phyloP scores from a whole-genome alignment of 2,113 vertebrate genomes.

The Chaetorhynchus papuensis region DNA sequence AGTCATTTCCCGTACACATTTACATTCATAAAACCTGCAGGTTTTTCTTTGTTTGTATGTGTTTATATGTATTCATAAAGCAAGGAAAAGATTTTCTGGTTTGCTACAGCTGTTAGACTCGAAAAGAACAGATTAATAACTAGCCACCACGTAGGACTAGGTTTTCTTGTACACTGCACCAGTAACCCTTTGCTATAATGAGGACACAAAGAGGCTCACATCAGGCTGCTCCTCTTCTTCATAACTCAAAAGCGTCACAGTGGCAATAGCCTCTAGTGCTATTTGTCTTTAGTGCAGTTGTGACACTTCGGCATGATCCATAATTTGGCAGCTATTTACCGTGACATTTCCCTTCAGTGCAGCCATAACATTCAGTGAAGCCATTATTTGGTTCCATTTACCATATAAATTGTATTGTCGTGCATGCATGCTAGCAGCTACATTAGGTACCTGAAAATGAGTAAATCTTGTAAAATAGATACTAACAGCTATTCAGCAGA shows the following conservation, averaged over 20 bases:
- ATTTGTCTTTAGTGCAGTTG: constrained; percentile 83
- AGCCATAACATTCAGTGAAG: constrained; percentile 84
- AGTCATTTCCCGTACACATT: constrained; percentile 66
- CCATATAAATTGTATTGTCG: constrained; percentile 88
- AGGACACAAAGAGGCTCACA: constrained; percentile 77
- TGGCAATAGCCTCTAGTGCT: constrained; percentile 77
- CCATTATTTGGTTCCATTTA: constrained; percentile 86
- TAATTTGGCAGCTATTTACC: constrained; percentile 87
- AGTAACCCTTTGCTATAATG: constrained; percentile 73
- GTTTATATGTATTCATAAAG: constrained; percentile 4
- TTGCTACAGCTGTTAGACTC: constrained; percentile 53
- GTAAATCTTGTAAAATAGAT: constrained; percentile 83
- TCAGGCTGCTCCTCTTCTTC: constrained; percentile 73
- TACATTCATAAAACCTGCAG: constrained; percentile 62
- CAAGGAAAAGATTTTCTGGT: constrained; percentile 26
- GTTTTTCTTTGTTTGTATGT: constrained; percentile 41
- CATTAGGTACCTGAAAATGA: constrained; percentile 81
- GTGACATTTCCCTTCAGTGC: constrained; percentile 84
- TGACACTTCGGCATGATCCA: constrained; percentile 83
- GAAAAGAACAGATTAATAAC: constrained; percentile 71
- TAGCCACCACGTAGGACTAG: constrained; percentile 41
- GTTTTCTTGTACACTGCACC: constrained; percentile 48
- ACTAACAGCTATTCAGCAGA: constrained; percentile 69
- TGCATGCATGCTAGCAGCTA: constrained; percentile 80
- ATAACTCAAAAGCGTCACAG: constrained; percentile 79